These are phyloP conservation scores for Misgurnus mizolepis DNA, from an alignment of 2,113 vertebrate genomes.

Conservation along the genomic window DNA sequence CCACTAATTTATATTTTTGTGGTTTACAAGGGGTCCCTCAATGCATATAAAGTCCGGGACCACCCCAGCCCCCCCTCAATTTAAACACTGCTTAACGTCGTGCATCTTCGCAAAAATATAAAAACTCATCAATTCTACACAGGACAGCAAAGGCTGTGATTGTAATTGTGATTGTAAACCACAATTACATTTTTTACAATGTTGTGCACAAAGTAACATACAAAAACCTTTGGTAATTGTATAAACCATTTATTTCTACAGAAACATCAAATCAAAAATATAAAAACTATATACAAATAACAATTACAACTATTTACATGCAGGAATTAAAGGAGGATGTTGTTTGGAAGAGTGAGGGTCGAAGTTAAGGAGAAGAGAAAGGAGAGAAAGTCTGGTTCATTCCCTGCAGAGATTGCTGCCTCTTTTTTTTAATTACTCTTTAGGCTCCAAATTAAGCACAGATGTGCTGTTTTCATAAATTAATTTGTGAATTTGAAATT, in stretches of 20 bases:
- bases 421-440: not conserved
- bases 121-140: too few relatives aligned
- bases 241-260: not conserved
- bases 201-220: not conserved
- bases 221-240: not conserved
- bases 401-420: not conserved
- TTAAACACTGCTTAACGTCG: too few relatives aligned
- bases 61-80: too few relatives aligned
- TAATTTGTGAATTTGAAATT: not conserved
- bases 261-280: not conserved
- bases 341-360: too few relatives aligned
- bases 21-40: too few relatives aligned
- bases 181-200: not conserved
- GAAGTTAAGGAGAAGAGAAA: too few relatives aligned
- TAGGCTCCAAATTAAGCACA: not conserved
- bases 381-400: not conserved
- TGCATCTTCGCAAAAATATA: too few relatives aligned
- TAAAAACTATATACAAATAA: slow-evolving; percentile 1
- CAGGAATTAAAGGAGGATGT: too few relatives aligned
- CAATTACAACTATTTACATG: not conserved
- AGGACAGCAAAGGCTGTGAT: too few relatives aligned
- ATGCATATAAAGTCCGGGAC: too few relatives aligned
- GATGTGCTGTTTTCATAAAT: not conserved
- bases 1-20: too few relatives aligned
- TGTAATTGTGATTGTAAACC: too few relatives aligned